A percentile compares a stretch with the other conserved stretches of the same genome.
Conservation (phyloP, 2,113 vertebrate genomes). For the Puntigrus tetrazona region DNA sequence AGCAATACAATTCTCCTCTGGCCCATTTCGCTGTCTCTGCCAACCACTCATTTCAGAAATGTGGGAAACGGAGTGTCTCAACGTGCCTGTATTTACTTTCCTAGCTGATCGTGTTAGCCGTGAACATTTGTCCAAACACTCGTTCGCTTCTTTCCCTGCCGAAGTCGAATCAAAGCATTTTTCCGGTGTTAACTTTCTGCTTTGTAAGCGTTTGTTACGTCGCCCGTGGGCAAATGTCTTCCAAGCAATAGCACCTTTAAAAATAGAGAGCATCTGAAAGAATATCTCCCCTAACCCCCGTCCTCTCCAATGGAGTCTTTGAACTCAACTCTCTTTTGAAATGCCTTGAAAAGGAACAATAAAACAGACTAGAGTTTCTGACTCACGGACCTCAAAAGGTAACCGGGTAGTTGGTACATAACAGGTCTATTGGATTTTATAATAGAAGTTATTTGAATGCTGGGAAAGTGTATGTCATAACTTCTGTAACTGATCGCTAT, state of each 20-base stretch:
- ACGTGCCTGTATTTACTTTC: slow-evolving; percentile 24
- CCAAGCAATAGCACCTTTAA: slow-evolving; percentile 48
- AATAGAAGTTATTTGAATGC: background rate
- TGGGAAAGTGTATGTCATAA: background rate
- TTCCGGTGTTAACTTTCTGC: slow-evolving; percentile 31
- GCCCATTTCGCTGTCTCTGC: background rate
- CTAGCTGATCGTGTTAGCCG: slow-evolving; percentile 20
- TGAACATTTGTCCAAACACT: slow-evolving; percentile 26
- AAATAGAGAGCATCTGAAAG: slow-evolving; percentile 49
- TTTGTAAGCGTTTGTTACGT: slow-evolving; percentile 36
- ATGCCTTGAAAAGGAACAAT: slow-evolving; percentile 46
- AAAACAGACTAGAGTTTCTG: slow-evolving; percentile 50
- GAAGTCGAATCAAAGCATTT: slow-evolving; percentile 50
- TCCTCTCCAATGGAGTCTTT: slow-evolving; percentile 50
- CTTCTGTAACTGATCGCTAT: background rate
- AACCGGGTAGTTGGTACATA: background rate
- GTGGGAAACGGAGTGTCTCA: slow-evolving; percentile 12
- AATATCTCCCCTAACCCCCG: slow-evolving; percentile 36
- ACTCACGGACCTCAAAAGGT: slow-evolving; percentile 45
- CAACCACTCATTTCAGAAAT: background rate
- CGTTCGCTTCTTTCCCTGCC: background rate
- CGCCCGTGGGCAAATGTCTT: slow-evolving; percentile 41
- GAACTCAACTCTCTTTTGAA: slow-evolving; percentile 52
- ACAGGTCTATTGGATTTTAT: background rate
- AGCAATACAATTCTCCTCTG: background rate